Conservation (phyloP, 1,140 invertebrate species). For the Rhagoletis zephyria region DNA sequence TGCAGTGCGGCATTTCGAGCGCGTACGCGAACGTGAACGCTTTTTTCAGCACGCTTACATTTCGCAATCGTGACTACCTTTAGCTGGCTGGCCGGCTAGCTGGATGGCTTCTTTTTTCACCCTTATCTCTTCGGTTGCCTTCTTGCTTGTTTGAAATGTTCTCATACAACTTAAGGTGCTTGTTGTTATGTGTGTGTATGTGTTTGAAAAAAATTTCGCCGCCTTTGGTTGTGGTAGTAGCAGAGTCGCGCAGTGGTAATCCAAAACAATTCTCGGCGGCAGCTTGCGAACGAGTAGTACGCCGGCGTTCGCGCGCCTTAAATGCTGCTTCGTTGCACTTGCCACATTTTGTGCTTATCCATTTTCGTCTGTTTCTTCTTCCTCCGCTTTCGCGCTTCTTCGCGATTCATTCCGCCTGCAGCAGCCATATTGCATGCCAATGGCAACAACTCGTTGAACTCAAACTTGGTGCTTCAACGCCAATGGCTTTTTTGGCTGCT, state of each 20-base stretch:
- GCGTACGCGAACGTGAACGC: slow-evolving; percentile 18
- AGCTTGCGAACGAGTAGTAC: neutral
- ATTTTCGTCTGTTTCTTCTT: neutral
- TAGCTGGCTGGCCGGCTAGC: neutral
- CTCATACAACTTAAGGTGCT: neutral
- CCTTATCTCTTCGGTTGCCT: neutral
- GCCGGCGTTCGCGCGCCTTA: neutral
- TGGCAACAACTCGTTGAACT: slow-evolving; percentile 18
- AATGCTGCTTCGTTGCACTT: neutral
- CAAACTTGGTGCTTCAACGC: neutral
- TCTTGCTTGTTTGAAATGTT: neutral
- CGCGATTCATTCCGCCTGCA: neutral
- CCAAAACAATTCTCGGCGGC: neutral
- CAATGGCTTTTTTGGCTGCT: neutral
- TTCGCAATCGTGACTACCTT: slow-evolving; percentile 47
- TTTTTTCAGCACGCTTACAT: slow-evolving; percentile 48
- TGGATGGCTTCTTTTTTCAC: neutral
- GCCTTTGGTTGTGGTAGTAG: neutral
- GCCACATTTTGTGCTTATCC: neutral
- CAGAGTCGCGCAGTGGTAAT: no score
- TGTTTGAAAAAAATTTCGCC: neutral
- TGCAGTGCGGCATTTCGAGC: slow-evolving; percentile 2
- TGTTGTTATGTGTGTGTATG: slow-evolving; percentile 13
- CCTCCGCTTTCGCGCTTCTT: neutral
- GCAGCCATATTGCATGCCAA: neutral